Conservation (phyloP, 2,888 invertebrate species). For the Calameuta idolon region DNA sequence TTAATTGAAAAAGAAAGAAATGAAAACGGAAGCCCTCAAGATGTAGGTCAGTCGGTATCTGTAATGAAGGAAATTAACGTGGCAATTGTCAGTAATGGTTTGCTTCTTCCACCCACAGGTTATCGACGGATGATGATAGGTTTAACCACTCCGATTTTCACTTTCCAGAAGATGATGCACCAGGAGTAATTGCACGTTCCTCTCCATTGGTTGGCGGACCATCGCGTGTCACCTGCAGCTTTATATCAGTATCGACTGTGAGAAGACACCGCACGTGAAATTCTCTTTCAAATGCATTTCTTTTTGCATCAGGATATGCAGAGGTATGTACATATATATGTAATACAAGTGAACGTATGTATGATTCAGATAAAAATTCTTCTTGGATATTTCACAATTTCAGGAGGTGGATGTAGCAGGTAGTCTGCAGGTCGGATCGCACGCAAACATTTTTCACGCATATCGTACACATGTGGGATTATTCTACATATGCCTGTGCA, state of each 20-base stretch:
- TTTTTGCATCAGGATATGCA: neutral
- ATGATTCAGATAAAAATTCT: neutral
- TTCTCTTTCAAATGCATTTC: neutral
- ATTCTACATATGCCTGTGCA: neutral
- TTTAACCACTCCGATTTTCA: neutral
- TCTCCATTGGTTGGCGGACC: neutral
- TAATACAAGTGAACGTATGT: neutral
- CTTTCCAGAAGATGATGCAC: neutral
- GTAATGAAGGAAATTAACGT: neutral
- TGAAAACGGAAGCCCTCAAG: neutral
- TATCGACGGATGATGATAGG: neutral
- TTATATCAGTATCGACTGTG: neutral
- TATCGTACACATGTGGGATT: neutral
- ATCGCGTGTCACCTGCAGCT: neutral
- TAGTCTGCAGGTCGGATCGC: neutral
- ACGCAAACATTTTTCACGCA: neutral
- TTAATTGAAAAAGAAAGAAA: neutral
- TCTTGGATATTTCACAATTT: neutral
- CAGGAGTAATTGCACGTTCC: neutral
- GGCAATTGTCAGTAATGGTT: neutral
- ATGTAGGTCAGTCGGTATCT: neutral
- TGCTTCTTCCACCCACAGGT: neutral
- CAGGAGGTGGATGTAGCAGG: neutral
- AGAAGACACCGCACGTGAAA: neutral
- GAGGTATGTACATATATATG: too few relatives aligned